These are phyloP conservation scores for Narcine bancroftii DNA, from an alignment of 2,113 vertebrate genomes.

Conservation along the genomic window DNA sequence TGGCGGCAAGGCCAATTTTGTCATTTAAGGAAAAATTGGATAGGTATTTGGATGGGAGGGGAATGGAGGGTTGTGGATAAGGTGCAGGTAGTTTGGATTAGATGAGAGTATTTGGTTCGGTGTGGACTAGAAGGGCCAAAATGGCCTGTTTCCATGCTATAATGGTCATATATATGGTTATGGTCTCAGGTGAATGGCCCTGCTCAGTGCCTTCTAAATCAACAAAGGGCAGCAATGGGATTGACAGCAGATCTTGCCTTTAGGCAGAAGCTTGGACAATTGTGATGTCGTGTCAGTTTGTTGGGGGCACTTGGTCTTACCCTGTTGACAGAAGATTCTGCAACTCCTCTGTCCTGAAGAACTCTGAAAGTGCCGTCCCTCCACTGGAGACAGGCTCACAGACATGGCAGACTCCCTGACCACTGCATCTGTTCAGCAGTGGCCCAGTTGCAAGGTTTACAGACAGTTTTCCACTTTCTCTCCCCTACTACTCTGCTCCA, in stretches of 20 bases:
- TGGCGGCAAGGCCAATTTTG: no score
- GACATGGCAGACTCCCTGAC: no score
- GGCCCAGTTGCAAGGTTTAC: not conserved
- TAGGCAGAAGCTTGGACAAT: not conserved
- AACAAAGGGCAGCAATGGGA: not conserved
- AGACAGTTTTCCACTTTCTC: not conserved
- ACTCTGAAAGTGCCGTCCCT: not conserved
- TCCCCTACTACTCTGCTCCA: not conserved
- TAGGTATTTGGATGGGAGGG: no score
- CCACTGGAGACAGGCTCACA: not conserved
- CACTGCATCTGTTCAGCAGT: not conserved
- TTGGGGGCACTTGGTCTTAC: not conserved
- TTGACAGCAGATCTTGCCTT: not conserved
- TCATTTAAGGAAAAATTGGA: no score
- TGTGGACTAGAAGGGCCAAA: no score
- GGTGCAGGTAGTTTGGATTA: no score
- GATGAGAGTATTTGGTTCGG: no score
- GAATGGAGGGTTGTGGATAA: no score
- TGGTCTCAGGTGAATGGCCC: not conserved
- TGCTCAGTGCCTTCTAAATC: not conserved
- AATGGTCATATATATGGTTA: no score
- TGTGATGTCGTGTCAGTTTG: not conserved
- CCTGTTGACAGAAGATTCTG: not conserved
- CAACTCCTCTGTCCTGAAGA: not conserved
- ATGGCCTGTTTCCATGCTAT: no score